Evolutionary conservation across 2,888 invertebrate species (phyloP).

Genomic region (Lithophane ornitopus): DNA sequence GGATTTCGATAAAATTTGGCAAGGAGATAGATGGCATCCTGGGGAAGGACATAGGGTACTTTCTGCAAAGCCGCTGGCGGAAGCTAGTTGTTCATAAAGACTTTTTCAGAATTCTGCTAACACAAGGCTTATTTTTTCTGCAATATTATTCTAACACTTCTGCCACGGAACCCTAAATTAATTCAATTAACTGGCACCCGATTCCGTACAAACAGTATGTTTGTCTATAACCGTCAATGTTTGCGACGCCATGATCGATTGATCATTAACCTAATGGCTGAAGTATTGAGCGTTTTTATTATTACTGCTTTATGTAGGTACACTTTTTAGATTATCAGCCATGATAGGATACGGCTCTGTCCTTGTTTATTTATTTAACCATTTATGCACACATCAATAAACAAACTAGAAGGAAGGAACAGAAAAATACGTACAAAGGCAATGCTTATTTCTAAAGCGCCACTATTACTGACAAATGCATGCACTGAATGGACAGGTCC

Average conservation of each 20-base stretch:
- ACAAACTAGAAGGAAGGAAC: too few species aligned
- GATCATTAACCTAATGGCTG: constrained; percentile 80
- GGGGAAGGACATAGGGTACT: too few species aligned
- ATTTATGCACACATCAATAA: too few species aligned
- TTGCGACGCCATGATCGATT: constrained; percentile 81
- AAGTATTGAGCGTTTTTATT: constrained; percentile 63
- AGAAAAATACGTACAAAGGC: too few species aligned
- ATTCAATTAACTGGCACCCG: constrained; percentile 74
- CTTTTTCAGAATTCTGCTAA: not conserved
- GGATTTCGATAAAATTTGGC: too few species aligned
- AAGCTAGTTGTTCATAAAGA: too few species aligned
- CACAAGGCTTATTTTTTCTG: not conserved
- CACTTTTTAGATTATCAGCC: constrained; percentile 34
- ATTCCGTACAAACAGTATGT: constrained; percentile 66
- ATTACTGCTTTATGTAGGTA: constrained; percentile 33
- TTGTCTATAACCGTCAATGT: constrained; percentile 67
- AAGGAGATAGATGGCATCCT: too few species aligned
- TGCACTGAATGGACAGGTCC: too few species aligned
- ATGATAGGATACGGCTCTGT: constrained; percentile 7
- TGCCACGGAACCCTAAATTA: constrained; percentile 63
- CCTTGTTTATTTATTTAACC: not conserved
- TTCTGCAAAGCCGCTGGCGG: too few species aligned
- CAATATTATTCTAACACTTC: constrained; percentile 7
- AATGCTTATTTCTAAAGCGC: too few species aligned
- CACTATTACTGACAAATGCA: too few species aligned